Base-by-base conservation (phyloP, 1,140 invertebrate species). In the Pinna nobilis region DNA sequence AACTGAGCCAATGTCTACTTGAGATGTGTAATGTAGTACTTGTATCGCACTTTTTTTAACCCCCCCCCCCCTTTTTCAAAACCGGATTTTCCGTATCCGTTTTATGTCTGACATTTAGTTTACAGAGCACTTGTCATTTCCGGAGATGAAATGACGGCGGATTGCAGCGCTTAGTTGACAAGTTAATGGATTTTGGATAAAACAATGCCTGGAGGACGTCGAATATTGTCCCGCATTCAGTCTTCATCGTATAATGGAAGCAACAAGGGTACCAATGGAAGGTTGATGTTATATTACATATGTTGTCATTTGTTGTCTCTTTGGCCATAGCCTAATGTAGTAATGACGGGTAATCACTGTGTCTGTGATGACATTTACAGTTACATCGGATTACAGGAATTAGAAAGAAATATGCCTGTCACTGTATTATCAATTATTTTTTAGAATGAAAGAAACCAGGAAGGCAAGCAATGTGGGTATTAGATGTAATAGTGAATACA, bases 151-250 rank as follows among this genome's bases (percentile, higher is more conserved):
- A n/a, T n/a, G n/a, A n/a, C n/a, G n/a, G n/a, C n/a, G n/a, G n/a
- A n/a, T n/a, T n/a, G n/a, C n/a, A n/a, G n/a, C n/a, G n/a, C n/a
- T n/a, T n/a, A n/a, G n/a, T n/a, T n/a, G n/a, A n/a, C n/a, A n/a
- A n/a, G n/a, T n/a, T n/a, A n/a, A n/a, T n/a, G n/a, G n/a, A n/a
- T n/a, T n/a, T n/a, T n/a, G n/a, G 55, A 35, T 11, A 59, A 35
- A 59, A 75, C 39, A 39, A 84, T 84, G 85, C 84, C 85, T 35
- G 78, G 79, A 25, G 84, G 85, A 69, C 77, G 85, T 18, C 69
- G 85, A 70, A 84, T 85, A 69, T 77, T 86, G 60, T 84, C 84
- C 18, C 76, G 85, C 30, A 81, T 85, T 35, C 85, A 86, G 76
- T 78, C 85, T 5, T 77, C 79, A 6, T 73, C 82, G 1, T 84